Evolutionary conservation across 2,113 vertebrate species (phyloP).

Genomic region (Melanostigma gelatinosum): DNA sequence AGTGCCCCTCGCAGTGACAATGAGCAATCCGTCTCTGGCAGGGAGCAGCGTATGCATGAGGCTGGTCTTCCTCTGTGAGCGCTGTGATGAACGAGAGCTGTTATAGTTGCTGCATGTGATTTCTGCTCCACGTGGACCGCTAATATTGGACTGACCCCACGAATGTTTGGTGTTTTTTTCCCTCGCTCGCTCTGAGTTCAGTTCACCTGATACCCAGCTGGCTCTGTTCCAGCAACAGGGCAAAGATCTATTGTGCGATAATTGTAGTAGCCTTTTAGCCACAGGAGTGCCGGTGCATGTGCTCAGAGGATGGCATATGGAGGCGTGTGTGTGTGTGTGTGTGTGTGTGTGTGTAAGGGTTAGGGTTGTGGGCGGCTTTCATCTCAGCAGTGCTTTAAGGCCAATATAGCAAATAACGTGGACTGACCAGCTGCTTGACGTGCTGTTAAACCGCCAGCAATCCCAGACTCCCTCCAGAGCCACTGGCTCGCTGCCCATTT

Average conservation of each 20-base stretch:
- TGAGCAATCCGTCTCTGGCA: conserved; percentile 54
- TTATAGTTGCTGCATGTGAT: conserved; percentile 62
- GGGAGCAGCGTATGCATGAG: conserved; percentile 24
- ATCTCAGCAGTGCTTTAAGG: conserved; percentile 65
- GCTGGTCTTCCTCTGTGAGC: conserved; percentile 54
- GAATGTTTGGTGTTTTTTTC: not conserved
- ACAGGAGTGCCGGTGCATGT: conserved; percentile 56
- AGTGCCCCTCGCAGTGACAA: conserved; percentile 57
- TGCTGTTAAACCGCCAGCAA: conserved; percentile 53
- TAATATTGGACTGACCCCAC: conserved; percentile 46
- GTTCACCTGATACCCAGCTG: conserved; percentile 41
- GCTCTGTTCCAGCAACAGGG: conserved; percentile 42
- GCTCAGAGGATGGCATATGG: conserved; percentile 26
- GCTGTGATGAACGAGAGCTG: conserved; percentile 66
- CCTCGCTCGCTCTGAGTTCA: not conserved
- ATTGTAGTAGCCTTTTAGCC: conserved; percentile 61
- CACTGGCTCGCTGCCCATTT: conserved; percentile 36
- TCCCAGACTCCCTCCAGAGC: conserved; percentile 50
- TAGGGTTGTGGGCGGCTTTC: conserved; percentile 49
- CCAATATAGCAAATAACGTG: conserved; percentile 66
- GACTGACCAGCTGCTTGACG: conserved; percentile 61
- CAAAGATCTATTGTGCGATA: conserved; percentile 58
- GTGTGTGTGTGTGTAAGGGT: not conserved
- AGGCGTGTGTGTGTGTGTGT: conserved; percentile 5
- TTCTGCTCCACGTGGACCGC: conserved; percentile 45